phyloP scores from a whole-genome alignment of 2,888 invertebrate species.

The Drosophila testacea region DNA sequence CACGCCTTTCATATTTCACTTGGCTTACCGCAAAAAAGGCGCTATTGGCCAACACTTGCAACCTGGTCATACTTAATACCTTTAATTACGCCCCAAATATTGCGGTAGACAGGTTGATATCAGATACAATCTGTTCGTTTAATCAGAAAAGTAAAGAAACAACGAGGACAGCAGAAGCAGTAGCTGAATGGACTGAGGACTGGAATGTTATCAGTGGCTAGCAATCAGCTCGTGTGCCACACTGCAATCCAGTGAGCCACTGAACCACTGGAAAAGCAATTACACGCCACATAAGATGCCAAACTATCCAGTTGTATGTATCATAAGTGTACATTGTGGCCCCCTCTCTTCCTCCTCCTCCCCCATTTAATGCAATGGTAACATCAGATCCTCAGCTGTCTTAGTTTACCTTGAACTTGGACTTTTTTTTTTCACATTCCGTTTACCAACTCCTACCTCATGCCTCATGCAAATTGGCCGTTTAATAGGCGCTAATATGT shows the following conservation, averaged over 20 bases:
- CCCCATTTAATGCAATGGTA: slow-evolving; percentile 18
- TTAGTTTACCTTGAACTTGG: slow-evolving; percentile 74
- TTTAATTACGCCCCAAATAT: slow-evolving; percentile 79
- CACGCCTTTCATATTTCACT: slow-evolving; percentile 44
- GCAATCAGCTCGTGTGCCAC: slow-evolving; percentile 63
- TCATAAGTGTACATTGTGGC: no score
- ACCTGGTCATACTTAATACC: slow-evolving; percentile 64
- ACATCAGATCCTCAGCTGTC: slow-evolving; percentile 21
- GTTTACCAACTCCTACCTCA: neutral
- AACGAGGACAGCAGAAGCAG: slow-evolving; percentile 41
- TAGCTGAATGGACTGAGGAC: slow-evolving; percentile 30
- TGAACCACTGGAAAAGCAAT: slow-evolving; percentile 65
- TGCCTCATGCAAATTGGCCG: slow-evolving; percentile 59
- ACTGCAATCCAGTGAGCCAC: slow-evolving; percentile 10
- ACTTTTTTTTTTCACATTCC: neutral
- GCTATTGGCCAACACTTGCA: slow-evolving; percentile 44
- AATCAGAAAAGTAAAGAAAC: slow-evolving; percentile 74
- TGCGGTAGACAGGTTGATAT: slow-evolving; percentile 43
- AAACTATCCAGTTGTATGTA: slow-evolving; percentile 24
- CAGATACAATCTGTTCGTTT: slow-evolving; percentile 65
- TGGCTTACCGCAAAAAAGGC: slow-evolving; percentile 18
- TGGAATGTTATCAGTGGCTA: slow-evolving; percentile 68
- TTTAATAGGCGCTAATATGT: slow-evolving; percentile 74
- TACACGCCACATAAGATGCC: slow-evolving; percentile 53
- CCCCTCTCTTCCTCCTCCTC: neutral